These are phyloP conservation scores for Selenia dentaria DNA, from an alignment of 2,888 invertebrate species.

Conservation along the genomic window DNA sequence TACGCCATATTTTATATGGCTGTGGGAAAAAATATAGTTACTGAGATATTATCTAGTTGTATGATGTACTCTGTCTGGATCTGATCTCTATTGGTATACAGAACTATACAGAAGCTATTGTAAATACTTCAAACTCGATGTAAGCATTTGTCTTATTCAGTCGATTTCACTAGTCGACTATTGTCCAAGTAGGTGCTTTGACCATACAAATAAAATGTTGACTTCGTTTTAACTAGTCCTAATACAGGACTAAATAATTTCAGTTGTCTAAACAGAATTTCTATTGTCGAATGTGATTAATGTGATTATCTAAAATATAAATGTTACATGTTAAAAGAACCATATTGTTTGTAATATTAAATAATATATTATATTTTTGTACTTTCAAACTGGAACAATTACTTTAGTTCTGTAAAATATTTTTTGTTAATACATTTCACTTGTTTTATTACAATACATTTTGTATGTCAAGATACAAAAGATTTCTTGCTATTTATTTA, in stretches of 20 bases:
- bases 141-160: too few species aligned
- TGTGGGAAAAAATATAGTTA: neutral
- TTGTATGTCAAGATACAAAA: conserved; percentile 5
- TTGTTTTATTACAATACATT: conserved; percentile 44
- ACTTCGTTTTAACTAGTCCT: neutral
- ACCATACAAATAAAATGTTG: neutral
- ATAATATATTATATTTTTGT: conserved; percentile 73
- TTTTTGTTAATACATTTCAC: conserved; percentile 54
- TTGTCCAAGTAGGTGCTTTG: conserved; percentile 15
- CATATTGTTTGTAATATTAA: conserved; percentile 58
- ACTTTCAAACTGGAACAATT: conserved; percentile 56
- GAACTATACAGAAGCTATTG: conserved; percentile 1
- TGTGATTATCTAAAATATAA: conserved; percentile 57
- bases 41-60: neutral
- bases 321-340: conserved; percentile 57
- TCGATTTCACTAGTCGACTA: neutral
- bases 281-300: conserved; percentile 58
- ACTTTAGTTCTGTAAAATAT: conserved; percentile 55
- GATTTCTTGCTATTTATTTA: neutral
- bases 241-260: neutral
- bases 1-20: conserved; percentile 2
- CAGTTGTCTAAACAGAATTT: conserved; percentile 31
- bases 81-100: conserved; percentile 5
- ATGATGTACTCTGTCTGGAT: neutral
- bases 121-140: too few species aligned